Evolutionary conservation across 1,140 invertebrate species (phyloP).

Genomic region (Himalopsyche phryganea): DNA sequence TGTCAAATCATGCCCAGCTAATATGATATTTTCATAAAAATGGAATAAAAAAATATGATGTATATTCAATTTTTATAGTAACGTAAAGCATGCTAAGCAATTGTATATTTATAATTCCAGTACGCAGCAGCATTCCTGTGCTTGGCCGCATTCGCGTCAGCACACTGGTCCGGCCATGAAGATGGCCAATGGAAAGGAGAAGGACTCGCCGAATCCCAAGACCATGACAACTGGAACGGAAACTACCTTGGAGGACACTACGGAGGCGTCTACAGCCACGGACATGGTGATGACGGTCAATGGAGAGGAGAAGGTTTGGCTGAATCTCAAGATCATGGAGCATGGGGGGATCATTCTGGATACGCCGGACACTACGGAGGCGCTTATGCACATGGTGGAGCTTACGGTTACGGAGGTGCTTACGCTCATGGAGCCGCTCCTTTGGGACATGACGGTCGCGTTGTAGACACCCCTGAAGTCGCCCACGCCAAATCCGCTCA

Average conservation of each 20-base stretch:
- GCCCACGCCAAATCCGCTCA: slow-evolving; percentile 47
- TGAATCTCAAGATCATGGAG: slow-evolving; percentile 13
- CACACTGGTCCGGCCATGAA: slow-evolving; percentile 34
- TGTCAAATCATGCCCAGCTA: too few species aligned
- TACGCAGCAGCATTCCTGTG: slow-evolving; percentile 22
- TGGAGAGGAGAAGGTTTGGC: slow-evolving; percentile 20
- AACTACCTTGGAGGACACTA: slow-evolving; percentile 1
- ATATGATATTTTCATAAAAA: too few species aligned
- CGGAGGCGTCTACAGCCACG: neutral
- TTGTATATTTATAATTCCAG: too few species aligned
- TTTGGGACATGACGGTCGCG: slow-evolving; percentile 35
- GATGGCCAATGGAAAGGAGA: slow-evolving; percentile 25
- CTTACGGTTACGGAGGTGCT: slow-evolving; percentile 31
- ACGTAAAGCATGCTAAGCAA: too few species aligned
- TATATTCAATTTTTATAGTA: too few species aligned
- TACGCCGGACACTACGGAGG: slow-evolving; percentile 3
- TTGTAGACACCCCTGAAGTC: slow-evolving; percentile 47
- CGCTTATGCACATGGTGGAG: neutral
- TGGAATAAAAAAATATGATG: too few species aligned
- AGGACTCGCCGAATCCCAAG: slow-evolving; percentile 25
- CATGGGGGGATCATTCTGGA: neutral
- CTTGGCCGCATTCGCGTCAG: slow-evolving; percentile 17
- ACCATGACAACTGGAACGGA: slow-evolving; percentile 4
- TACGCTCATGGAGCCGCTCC: slow-evolving; percentile 36
- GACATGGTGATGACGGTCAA: slow-evolving; percentile 3